Evolutionary conservation across 2,113 vertebrate genomes (phyloP), one percentile per base, ranked within the genome.

Genomic region (Chamaea fasciata): DNA sequence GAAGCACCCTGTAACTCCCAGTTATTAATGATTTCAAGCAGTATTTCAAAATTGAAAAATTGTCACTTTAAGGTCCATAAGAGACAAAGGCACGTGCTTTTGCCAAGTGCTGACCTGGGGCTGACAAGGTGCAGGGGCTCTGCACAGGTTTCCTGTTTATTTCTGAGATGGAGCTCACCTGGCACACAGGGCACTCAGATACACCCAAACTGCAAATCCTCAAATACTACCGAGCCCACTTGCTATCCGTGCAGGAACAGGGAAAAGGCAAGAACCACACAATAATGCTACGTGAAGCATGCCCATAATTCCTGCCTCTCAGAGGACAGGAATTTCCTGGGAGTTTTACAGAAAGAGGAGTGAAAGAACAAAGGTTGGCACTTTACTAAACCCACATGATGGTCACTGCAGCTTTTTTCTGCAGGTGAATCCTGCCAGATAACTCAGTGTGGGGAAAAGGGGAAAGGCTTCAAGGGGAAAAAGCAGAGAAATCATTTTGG

Each of bases 221-320:
- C 42, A 13, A 0, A 2, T 2, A 3, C 21, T 41, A 3, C 56
- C 17, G n/a, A 64, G 21, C 5, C 24, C 28, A 6, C 27, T 33
- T 35, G 13, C 14, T 39, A 16, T 24, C 39, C 27, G 3, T 10
- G 44, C 24, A 52, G 39, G 23, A 89, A 11, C 7, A 31, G 15
- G 49, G 31, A 69, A 79, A 80, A n/a, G 9, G 30, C 14, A 52
- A 22, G 37, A 69, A 16, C 3, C 24, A 80, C 27, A 64, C 7
- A 68, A 7, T 2, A 7, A 37, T 11, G 21, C 3, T 31, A 33
- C 8, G 8, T 19, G 33, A 85, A 47, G 7, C 7, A 16, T 6
- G 13, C 2, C 13, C 10, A 1, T 13, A 11, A 31, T 55, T 65
- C 31, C 68, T 17, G 8, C 27, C 23, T 86, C 17, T 70, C 49